phyloP scores from a whole-genome alignment of 2,113 vertebrate genomes.

The Oophaga pumilio region DNA sequence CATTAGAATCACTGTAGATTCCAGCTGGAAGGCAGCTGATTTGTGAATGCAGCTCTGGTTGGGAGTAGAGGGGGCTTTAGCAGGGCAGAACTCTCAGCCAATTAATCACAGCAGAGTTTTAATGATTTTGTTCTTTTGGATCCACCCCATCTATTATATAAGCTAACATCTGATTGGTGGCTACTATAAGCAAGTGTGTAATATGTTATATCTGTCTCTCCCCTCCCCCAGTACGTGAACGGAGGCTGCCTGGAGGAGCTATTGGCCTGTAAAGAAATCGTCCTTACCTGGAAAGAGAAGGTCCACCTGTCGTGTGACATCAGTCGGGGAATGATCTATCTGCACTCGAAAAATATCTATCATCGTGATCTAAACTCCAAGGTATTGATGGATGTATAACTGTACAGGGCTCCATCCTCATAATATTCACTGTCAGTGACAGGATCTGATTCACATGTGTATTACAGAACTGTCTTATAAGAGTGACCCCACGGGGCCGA shows the following conservation, averaged over 20 bases:
- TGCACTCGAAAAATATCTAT: slow-evolving; percentile 89
- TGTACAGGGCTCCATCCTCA: not conserved
- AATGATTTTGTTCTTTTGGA: not conserved
- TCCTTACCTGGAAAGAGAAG: slow-evolving; percentile 82
- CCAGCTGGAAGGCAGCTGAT: not conserved
- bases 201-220: not conserved
- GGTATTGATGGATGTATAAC: slow-evolving; percentile 62
- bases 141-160: not conserved
- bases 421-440: not conserved
- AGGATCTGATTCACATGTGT: not conserved
- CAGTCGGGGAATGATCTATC: slow-evolving; percentile 85
- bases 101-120: not conserved
- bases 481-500: slow-evolving; percentile 72
- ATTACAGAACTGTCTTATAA: slow-evolving; percentile 84
- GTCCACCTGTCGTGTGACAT: slow-evolving; percentile 84
- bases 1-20: no score
- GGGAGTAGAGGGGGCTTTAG: not conserved
- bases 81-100: not conserved
- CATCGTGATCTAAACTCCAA: slow-evolving; percentile 90
- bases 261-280: slow-evolving; percentile 76
- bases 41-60: not conserved
- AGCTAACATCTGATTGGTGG: not conserved
- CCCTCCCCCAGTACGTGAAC: slow-evolving; percentile 76
- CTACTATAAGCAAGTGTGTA: not conserved
- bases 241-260: slow-evolving; percentile 86